phyloP scores from a whole-genome alignment of 2,113 vertebrate genomes.

The Pogonocichla stellata region DNA sequence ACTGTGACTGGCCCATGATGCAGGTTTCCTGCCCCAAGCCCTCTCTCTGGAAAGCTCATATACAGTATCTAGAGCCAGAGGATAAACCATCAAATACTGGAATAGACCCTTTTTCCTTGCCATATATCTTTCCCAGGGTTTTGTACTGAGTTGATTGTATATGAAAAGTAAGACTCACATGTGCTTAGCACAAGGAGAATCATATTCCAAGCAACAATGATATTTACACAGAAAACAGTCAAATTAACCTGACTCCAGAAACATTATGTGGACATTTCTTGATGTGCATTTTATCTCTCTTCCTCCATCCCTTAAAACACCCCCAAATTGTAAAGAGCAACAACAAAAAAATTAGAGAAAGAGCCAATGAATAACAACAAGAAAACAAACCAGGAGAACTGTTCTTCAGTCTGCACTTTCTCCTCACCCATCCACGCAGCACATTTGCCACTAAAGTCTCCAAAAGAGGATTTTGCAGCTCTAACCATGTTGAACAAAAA shows the following conservation, averaged over 20 bases:
- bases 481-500: not conserved
- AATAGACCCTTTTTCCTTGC: not conserved
- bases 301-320: not conserved
- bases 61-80: not conserved
- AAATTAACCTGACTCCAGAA: not conserved
- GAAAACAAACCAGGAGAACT: not conserved
- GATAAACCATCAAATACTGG: not conserved
- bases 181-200: not conserved
- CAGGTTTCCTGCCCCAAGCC: not conserved
- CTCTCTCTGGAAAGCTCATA: not conserved
- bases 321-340: not conserved
- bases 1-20: not conserved
- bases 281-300: not conserved
- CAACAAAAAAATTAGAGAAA: not conserved
- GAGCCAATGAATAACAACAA: not conserved
- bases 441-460: not conserved
- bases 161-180: not conserved
- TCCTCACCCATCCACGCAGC: not conserved
- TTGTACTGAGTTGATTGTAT: not conserved
- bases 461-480: not conserved
- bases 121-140: not conserved
- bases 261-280: not conserved
- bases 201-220: not conserved
- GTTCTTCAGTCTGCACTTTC: not conserved
- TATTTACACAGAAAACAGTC: not conserved